Conservation (phyloP, 1,140 invertebrate species). For the Diabrotica virgifera region DNA sequence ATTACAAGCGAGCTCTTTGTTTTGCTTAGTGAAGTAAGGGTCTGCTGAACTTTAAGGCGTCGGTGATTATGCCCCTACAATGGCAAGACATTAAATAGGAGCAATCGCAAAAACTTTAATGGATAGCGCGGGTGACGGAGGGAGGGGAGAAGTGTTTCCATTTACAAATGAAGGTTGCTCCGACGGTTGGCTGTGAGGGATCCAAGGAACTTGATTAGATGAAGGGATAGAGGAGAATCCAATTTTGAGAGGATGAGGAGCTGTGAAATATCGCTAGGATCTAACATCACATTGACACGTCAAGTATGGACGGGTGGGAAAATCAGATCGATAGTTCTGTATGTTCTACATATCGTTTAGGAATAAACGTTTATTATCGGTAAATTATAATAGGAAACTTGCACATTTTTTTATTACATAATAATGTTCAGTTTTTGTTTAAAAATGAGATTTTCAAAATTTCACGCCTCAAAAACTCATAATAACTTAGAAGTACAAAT, state of each 20-base stretch:
- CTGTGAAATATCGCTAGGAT: background rate
- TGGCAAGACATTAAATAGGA: conserved; percentile 21
- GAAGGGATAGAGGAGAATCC: conserved; percentile 1
- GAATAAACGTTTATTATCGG: no score
- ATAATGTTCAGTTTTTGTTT: no score
- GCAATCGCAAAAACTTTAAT: conserved; percentile 16
- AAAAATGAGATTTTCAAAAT: no score
- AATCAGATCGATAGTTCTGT: no score
- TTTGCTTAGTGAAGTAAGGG: conserved; percentile 24
- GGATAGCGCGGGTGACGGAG: background rate
- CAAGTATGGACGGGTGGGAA: no score
- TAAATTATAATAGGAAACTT: no score
- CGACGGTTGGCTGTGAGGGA: background rate
- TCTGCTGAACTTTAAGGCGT: conserved; percentile 23
- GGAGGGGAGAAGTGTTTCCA: background rate
- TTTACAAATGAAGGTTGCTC: background rate
- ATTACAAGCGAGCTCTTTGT: conserved; percentile 20
- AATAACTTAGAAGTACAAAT: no score
- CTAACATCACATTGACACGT: no score
- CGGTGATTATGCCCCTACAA: conserved; percentile 19
- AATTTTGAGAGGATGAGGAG: background rate
- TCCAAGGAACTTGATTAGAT: conserved; percentile 2
- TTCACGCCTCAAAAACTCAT: no score
- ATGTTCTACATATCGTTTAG: no score
- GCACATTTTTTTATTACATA: no score